Evolutionary conservation across 2,888 invertebrate species (phyloP).

Genomic region (Cosmia pyralina): DNA sequence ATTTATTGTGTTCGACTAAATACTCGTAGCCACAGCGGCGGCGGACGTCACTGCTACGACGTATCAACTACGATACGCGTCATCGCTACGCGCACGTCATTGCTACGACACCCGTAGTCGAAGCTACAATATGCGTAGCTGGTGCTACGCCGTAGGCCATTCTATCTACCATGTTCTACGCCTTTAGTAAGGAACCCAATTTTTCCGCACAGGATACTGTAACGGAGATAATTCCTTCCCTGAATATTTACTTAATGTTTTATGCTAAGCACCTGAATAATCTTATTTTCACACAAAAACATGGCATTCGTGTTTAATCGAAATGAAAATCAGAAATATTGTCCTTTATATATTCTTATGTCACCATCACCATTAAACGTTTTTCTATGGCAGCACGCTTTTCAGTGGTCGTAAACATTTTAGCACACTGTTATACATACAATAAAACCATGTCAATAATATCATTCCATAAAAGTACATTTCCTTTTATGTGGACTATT

Average conservation of each 20-base stretch:
- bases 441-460: constrained; percentile 60
- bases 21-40: neutral
- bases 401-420: constrained; percentile 57
- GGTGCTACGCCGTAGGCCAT: constrained; percentile 19
- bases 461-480: constrained; percentile 52
- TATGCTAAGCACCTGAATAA: neutral
- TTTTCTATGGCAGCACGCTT: constrained; percentile 20
- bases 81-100: constrained; percentile 20
- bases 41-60: constrained; percentile 28
- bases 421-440: constrained; percentile 39
- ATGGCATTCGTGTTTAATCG: neutral
- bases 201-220: neutral
- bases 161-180: neutral
- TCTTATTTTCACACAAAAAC: constrained; percentile 1
- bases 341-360: neutral
- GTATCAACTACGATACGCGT: constrained; percentile 15
- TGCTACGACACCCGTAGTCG: constrained; percentile 28
- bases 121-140: constrained; percentile 21
- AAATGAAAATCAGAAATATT: neutral
- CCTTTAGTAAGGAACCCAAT: neutral
- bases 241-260: neutral
- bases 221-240: neutral
- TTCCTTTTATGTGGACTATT: constrained; percentile 56
- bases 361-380: constrained; percentile 25
- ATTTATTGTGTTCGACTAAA: neutral